Evolutionary conservation across 2,113 vertebrate species (phyloP).

Genomic region (Panthera leo): DNA sequence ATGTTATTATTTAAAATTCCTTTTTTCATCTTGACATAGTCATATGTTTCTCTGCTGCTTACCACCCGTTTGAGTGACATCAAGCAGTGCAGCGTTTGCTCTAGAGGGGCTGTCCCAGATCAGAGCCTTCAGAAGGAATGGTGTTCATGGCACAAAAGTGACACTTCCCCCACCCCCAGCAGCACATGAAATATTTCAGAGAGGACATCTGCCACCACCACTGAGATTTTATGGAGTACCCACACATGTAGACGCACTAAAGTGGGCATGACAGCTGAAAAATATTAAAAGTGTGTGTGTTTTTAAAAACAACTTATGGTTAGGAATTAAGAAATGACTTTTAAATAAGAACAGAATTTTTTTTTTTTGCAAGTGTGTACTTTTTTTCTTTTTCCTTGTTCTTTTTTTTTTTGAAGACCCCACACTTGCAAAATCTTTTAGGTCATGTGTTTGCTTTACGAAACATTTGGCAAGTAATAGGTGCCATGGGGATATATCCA

Average conservation of each 20-base stretch:
- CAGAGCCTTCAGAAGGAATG: constrained; percentile 28
- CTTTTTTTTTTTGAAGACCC: constrained; percentile 80
- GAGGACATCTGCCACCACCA: constrained; percentile 82
- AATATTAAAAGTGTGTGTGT: constrained; percentile 82
- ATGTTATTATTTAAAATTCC: constrained; percentile 78
- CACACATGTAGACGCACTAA: constrained; percentile 79
- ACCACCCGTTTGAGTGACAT: constrained; percentile 66
- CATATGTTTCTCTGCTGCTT: constrained; percentile 67
- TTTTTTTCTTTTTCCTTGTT: constrained; percentile 74
- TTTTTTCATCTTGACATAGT: constrained; percentile 61
- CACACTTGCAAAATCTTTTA: constrained; percentile 87
- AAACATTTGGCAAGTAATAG: constrained; percentile 89
- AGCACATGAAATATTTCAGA: constrained; percentile 84
- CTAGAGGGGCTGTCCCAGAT: constrained; percentile 56
- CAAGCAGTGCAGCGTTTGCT: constrained; percentile 27
- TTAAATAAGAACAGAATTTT: constrained; percentile 82
- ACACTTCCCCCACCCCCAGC: constrained; percentile 75
- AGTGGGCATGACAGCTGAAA: constrained; percentile 81
- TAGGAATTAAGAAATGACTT: constrained; percentile 84
- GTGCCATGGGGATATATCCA: constrained; percentile 86
- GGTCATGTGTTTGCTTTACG: constrained; percentile 89
- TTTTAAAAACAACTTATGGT: constrained; percentile 80
- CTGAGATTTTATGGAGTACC: constrained; percentile 79
- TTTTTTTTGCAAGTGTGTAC: constrained; percentile 75
- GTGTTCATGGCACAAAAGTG: constrained; percentile 56